phyloP scores from a whole-genome alignment of 2,797 vertebrate genomes.

The Tauraco hartlaubi region DNA sequence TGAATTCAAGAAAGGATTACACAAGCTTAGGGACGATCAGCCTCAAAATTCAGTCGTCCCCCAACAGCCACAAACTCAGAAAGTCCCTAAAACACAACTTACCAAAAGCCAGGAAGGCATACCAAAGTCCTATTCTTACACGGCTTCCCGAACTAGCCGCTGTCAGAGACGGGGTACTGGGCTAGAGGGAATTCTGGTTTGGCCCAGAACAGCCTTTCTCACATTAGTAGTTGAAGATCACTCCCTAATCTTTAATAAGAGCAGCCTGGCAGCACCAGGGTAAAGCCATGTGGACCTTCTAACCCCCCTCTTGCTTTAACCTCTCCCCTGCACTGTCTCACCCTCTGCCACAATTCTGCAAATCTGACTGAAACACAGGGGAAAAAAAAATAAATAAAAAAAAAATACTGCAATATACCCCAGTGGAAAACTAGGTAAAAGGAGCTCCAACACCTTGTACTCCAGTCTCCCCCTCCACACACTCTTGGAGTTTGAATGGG shows the following conservation, averaged over 20 bases:
- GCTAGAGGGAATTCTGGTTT: constrained; percentile 66
- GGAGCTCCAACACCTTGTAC: not conserved
- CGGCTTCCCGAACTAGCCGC: not conserved
- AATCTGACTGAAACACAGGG: not conserved
- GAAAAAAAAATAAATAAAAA: not conserved
- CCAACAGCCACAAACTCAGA: not conserved
- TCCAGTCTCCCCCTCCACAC: not conserved
- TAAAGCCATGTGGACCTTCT: not conserved
- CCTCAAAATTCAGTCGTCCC: not conserved
- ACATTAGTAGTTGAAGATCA: not conserved
- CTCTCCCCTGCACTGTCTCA: not conserved
- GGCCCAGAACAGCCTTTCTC: not conserved
- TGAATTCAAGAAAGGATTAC: constrained; percentile 29
- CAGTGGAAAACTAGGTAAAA: not conserved
- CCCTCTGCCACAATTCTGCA: not conserved
- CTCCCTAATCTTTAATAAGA: not conserved
- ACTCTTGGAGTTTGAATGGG: not conserved
- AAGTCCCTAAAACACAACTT: constrained; percentile 53
- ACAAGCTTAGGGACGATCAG: not conserved
- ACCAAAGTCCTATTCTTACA: constrained; percentile 14
- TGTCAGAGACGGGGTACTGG: constrained; percentile 38
- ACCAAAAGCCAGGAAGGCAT: constrained; percentile 13
- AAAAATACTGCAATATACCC: not conserved
- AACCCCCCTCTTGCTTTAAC: not conserved
- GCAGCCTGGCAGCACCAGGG: not conserved